These are phyloP conservation scores for Cosmopolites sordidus DNA, from an alignment of 2,888 invertebrate genomes.

Conservation along the genomic window DNA sequence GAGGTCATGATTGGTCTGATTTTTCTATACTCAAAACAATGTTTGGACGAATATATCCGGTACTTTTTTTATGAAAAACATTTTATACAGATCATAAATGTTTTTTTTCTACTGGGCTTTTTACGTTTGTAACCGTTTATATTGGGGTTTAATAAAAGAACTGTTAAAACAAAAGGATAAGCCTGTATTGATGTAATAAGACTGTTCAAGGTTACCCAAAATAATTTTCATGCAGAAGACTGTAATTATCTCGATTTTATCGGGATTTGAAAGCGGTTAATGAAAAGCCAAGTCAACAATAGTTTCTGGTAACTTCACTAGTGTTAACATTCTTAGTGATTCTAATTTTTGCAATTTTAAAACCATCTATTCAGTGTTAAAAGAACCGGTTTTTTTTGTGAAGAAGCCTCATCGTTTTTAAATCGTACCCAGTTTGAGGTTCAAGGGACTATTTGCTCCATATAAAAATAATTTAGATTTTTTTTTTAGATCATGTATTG, in stretches of 20 bases:
- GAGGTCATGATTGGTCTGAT: constrained; percentile 37
- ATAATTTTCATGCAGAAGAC: constrained; percentile 21
- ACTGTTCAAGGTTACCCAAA: constrained; percentile 36
- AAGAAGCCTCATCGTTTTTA: constrained; percentile 9
- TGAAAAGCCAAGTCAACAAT: neutral
- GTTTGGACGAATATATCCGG: constrained; percentile 8
- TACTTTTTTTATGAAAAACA: neutral
- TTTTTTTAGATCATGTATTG: too few species aligned
- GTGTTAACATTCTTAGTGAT: too few species aligned
- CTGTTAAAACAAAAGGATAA: constrained; percentile 24
- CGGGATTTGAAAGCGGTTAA: constrained; percentile 1
- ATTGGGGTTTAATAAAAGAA: neutral
- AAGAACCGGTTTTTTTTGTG: constrained; percentile 23
- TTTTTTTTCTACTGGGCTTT: constrained; percentile 12
- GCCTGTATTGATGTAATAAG: constrained; percentile 29
- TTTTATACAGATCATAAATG: neutral
- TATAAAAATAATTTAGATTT: too few species aligned
- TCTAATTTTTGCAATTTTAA: neutral
- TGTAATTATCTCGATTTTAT: constrained; percentile 22
- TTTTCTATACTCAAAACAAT: constrained; percentile 29
- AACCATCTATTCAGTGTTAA: constrained; percentile 17
- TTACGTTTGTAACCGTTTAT: neutral
- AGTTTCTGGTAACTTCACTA: too few species aligned
- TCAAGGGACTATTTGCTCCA: too few species aligned
- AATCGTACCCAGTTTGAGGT: too few species aligned